These are phyloP conservation scores for Sciurus niger DNA, from an alignment of 2,113 vertebrate species.

Conservation along the genomic window DNA sequence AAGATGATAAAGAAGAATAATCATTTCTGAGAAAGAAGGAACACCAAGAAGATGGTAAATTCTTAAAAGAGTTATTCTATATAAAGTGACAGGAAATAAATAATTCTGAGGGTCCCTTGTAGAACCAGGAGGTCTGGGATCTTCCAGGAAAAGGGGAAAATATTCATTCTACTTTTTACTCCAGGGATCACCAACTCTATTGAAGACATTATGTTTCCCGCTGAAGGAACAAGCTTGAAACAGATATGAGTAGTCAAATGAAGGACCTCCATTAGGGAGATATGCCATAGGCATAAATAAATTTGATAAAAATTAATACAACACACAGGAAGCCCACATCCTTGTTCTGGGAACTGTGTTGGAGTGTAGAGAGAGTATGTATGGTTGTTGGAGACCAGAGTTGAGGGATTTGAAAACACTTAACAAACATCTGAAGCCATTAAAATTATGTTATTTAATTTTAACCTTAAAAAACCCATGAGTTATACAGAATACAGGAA, in stretches of 20 bases:
- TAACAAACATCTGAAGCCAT: background rate
- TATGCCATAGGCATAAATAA: background rate
- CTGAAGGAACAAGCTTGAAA: background rate
- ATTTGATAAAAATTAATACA: background rate
- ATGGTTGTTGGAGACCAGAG: background rate
- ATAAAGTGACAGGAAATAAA: background rate
- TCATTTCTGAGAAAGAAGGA: background rate
- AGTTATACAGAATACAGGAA: background rate
- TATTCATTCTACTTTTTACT: background rate
- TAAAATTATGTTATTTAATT: background rate
- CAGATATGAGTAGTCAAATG: background rate
- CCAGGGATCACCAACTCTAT: background rate
- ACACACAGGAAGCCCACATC: background rate
- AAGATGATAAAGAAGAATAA: background rate
- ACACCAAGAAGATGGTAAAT: background rate
- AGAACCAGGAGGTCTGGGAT: background rate
- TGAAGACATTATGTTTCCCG: background rate
- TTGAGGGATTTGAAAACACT: background rate
- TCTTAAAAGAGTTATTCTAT: background rate
- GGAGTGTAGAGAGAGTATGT: background rate
- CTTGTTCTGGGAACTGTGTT: background rate
- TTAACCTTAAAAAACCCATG: background rate
- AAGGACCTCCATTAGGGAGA: background rate
- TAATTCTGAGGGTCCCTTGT: background rate
- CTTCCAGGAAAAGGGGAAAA: background rate